A percentile compares a stretch with the other conserved stretches of the same genome.
phyloP scores from a whole-genome alignment of 1,140 invertebrate species.

The Calephelis nemesis region DNA sequence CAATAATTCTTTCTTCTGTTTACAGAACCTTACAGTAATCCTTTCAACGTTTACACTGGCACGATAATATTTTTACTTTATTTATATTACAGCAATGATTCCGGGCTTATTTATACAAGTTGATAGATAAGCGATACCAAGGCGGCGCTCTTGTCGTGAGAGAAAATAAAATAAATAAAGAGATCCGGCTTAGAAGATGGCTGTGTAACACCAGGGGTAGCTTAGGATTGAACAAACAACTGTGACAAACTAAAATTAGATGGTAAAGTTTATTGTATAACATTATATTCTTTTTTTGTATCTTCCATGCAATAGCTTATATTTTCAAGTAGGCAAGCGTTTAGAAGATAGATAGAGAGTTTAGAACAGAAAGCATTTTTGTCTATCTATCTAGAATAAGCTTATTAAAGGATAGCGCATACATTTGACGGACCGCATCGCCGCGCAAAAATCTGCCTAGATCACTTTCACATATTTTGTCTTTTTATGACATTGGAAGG shows the following conservation, averaged over 20 bases:
- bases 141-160: constrained; percentile 66
- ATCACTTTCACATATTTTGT: too few relatives aligned
- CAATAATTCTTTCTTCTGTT: constrained; percentile 53
- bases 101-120: constrained; percentile 63
- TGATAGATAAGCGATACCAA: constrained; percentile 69
- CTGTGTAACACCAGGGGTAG: constrained; percentile 68
- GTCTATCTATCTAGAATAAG: too few relatives aligned
- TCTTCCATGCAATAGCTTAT: too few relatives aligned
- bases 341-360: too few relatives aligned
- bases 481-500: too few relatives aligned
- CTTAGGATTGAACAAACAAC: constrained; percentile 53
- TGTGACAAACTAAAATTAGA: constrained; percentile 40
- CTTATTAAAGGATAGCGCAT: too few relatives aligned
- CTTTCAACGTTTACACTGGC: constrained; percentile 54
- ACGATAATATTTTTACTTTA: constrained; percentile 69
- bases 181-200: constrained; percentile 53
- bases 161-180: constrained; percentile 71
- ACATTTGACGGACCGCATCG: too few relatives aligned
- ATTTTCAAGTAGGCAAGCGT: too few relatives aligned
- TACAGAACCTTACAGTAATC: constrained; percentile 58
- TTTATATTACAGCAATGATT: constrained; percentile 66
- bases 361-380: too few relatives aligned
- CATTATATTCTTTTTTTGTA: neutral
- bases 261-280: constrained; percentile 2
- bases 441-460: too few relatives aligned